Conservation (phyloP, 1,140 invertebrate species). For the Leptopilina clavipes region DNA sequence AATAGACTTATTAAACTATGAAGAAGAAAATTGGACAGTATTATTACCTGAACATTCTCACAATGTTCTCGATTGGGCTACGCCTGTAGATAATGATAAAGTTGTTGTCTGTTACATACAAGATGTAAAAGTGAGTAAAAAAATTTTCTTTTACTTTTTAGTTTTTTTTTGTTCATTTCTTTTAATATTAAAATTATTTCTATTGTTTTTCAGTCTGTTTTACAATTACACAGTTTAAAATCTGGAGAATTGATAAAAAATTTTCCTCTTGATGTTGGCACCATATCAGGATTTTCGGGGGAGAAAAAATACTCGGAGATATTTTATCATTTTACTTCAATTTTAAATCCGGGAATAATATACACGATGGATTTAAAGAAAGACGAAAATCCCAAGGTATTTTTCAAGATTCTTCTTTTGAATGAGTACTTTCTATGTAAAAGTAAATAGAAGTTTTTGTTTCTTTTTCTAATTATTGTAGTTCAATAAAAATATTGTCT, state of each 20-base stretch:
- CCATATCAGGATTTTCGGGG: constrained; percentile 88
- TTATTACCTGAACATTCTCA: constrained; percentile 89
- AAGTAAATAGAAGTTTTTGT: too few relatives aligned
- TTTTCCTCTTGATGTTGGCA: constrained; percentile 91
- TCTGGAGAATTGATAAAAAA: constrained; percentile 83
- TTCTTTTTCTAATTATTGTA: not conserved
- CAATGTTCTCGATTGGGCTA: constrained; percentile 93
- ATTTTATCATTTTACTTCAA: constrained; percentile 96
- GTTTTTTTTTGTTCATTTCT: constrained; percentile 32
- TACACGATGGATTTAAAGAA: constrained; percentile 89
- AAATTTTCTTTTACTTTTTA: constrained; percentile 39
- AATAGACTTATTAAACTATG: constrained; percentile 89
- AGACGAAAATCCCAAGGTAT: constrained; percentile 75
- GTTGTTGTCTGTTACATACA: constrained; percentile 93
- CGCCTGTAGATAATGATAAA: constrained; percentile 88
- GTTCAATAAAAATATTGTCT: constrained; percentile 32
- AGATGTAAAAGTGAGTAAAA: constrained; percentile 90
- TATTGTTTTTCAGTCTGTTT: constrained; percentile 80
- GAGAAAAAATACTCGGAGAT: constrained; percentile 91
- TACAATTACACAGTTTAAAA: constrained; percentile 87
- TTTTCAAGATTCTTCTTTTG: not conserved
- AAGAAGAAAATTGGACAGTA: constrained; percentile 87
- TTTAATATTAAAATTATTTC: constrained; percentile 8
- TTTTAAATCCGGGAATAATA: constrained; percentile 92
- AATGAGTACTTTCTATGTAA: too few relatives aligned